Conservation (phyloP, 2,113 vertebrate genomes). For the Hylia prasina region DNA sequence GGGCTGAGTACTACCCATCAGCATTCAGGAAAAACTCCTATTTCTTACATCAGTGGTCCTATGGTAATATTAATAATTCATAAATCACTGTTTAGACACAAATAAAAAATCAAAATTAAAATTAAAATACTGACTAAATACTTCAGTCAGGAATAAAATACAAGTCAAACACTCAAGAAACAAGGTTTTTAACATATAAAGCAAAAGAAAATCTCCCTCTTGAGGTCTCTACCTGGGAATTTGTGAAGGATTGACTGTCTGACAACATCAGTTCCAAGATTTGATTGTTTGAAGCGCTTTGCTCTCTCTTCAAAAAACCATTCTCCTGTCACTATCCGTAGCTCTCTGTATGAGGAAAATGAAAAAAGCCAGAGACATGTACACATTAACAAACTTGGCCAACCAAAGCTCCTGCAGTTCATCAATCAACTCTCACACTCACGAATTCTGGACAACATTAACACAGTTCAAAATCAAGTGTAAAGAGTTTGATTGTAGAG, state of each 20-base stretch:
- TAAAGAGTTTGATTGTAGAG: neutral
- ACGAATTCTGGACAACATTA: neutral
- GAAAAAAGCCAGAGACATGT: neutral
- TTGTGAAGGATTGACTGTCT: constrained; percentile 87
- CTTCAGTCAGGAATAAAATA: neutral
- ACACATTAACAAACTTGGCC: neutral
- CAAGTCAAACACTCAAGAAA: neutral
- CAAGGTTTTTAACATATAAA: neutral
- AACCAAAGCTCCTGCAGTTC: neutral
- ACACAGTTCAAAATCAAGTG: neutral
- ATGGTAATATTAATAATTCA: neutral
- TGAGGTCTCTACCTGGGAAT: constrained; percentile 66
- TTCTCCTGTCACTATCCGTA: constrained; percentile 90
- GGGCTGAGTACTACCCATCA: neutral
- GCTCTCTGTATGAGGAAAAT: constrained; percentile 73
- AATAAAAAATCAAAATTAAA: neutral
- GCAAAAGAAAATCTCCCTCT: neutral
- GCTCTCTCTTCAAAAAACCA: constrained; percentile 97
- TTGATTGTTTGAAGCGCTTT: constrained; percentile 85
- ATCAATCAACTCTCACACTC: neutral
- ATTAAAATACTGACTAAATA: neutral
- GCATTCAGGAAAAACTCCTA: neutral
- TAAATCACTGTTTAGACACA: neutral
- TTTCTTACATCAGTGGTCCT: neutral
- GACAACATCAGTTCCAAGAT: constrained; percentile 82